Conservation (phyloP, 2,888 invertebrate genomes). For the Cetonia aurata region DNA sequence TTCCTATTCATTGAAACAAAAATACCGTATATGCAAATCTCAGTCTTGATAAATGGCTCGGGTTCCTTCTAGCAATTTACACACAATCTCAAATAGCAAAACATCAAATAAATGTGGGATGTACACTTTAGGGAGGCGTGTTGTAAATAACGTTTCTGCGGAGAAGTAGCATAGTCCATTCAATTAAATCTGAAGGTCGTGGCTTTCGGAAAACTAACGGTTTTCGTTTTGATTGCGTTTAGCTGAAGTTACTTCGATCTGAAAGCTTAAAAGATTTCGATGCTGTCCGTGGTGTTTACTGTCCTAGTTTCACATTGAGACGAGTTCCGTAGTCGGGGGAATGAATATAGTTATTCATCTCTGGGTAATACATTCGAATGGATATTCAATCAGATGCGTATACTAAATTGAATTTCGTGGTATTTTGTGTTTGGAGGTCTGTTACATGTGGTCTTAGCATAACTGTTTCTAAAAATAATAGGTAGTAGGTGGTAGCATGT, state of each 20-base stretch:
- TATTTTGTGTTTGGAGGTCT: too few relatives aligned
- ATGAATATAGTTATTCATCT: too few relatives aligned
- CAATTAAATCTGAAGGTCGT: slow-evolving; percentile 31
- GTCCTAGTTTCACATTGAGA: too few relatives aligned
- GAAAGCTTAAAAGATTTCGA: too few relatives aligned
- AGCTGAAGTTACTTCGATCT: not conserved
- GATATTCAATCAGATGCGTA: too few relatives aligned
- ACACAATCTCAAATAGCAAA: slow-evolving; percentile 29
- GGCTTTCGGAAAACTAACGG: slow-evolving; percentile 26
- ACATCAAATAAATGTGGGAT: slow-evolving; percentile 30
- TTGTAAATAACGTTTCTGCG: slow-evolving; percentile 14
- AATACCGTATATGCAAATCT: slow-evolving; percentile 30
- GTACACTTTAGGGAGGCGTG: not conserved
- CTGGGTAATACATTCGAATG: too few relatives aligned
- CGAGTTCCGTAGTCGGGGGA: too few relatives aligned
- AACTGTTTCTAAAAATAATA: too few relatives aligned
- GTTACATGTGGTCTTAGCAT: too few relatives aligned
- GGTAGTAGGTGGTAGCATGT: too few relatives aligned
- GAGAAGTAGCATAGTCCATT: slow-evolving; percentile 14
- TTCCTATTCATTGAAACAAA: slow-evolving; percentile 36
- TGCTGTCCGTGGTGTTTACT: too few relatives aligned
- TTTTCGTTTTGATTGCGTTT: slow-evolving; percentile 10
- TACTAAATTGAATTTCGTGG: too few relatives aligned
- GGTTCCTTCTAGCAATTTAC: slow-evolving; percentile 22
- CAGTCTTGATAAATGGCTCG: slow-evolving; percentile 16